phyloP scores from a whole-genome alignment of 2,113 vertebrate genomes.

The Shinisaurus crocodilurus region DNA sequence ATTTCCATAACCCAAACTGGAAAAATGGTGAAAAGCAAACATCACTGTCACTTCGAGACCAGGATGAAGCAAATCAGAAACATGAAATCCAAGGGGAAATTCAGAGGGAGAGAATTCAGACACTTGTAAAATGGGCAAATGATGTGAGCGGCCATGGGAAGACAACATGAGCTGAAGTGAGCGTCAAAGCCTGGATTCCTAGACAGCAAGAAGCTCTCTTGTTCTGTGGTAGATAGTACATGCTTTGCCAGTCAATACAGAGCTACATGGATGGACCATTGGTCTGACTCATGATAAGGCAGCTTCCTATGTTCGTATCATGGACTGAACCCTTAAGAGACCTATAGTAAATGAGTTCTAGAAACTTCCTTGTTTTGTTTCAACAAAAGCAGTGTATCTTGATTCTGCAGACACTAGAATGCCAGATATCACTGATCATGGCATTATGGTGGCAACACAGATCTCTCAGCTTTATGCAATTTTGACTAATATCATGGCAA shows the following conservation, averaged over 20 bases:
- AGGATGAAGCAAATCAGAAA: neutral
- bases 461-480: neutral
- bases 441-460: neutral
- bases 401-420: neutral
- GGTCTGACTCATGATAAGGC: neutral
- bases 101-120: neutral
- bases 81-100: neutral
- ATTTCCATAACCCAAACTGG: too few species aligned
- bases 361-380: neutral
- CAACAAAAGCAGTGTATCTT: neutral
- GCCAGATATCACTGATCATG: neutral
- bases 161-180: neutral
- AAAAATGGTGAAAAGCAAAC: neutral
- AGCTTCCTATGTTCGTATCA: neutral
- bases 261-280: neutral
- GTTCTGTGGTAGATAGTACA: neutral
- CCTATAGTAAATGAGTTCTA: neutral
- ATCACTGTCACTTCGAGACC: neutral
- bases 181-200: neutral
- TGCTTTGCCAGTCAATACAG: neutral
- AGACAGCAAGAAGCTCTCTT: neutral
- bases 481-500: neutral
- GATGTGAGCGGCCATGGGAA: neutral
- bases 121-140: too few species aligned
- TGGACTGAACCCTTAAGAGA: neutral